Evolutionary conservation across 2,113 vertebrate genomes (phyloP), one percentile per base, ranked within the genome.

Genomic region (Trochalopteron elliotii): DNA sequence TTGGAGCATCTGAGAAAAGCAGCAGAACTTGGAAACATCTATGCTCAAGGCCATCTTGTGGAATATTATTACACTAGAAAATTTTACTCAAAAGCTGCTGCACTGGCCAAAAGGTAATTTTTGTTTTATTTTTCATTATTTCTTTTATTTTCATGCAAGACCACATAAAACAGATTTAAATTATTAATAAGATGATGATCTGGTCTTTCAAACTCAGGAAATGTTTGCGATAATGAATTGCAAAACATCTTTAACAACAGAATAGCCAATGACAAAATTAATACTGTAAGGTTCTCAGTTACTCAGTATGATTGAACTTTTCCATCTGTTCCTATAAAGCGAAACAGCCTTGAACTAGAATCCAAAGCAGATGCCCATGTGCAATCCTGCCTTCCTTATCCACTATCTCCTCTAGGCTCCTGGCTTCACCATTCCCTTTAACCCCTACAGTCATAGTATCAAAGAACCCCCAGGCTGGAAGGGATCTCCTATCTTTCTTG

Each of bases 41-140:
- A 98, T 7, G 98, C 98, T 64, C 98, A 98, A 95, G 98, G 98
- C 22, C 97, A 97, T 45, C 98, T 99, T 7, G 98, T 98, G 47
- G 96, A 98, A 56, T 98, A 97, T 90, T 98, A 98, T 83, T 99
- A 99, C 76, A 97, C 92, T 16, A 97, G 93, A 84, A 98, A 98
- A 70, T 97, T 98, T 59, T 98, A 98, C 75, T 96, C 97, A 15
- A 98, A 97, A 93, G 98, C 98, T 53, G 96, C 57, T 39, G 69
- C 94, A 6, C 89, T 98, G 83, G 98, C 98, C 83, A 97, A 97
- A 94, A 98, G 98, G 98, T 99, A 83, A 94, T 81, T 93, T 94
- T 77, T 59, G 23, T 23, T 69, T 33, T 55, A 35, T 24, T n/a
- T 93, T 81, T 82, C 50, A 63, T 37, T 90, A 47, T n/a, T n/a